phyloP scores from a whole-genome alignment of 2,113 vertebrate genomes.

The Himantopus leucocephalus region DNA sequence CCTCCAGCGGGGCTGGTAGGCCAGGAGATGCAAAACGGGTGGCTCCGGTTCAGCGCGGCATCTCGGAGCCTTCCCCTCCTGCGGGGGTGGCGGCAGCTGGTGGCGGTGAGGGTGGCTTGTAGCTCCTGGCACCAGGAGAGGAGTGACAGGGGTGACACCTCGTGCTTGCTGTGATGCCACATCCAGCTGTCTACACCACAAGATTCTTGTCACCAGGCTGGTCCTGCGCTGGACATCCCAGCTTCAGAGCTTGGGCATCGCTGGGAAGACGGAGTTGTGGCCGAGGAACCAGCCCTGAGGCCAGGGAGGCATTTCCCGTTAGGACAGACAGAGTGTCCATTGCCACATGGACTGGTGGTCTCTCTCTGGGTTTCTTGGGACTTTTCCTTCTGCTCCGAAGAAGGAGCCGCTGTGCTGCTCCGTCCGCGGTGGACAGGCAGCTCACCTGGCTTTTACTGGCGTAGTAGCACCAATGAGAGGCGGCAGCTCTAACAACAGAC shows the following conservation, averaged over 20 bases:
- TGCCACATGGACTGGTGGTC: fast-evolving
- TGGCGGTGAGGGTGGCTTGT: not conserved
- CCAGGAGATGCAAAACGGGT: not conserved
- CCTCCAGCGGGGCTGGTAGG: not conserved
- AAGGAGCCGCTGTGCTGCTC: not conserved
- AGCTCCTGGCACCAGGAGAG: not conserved
- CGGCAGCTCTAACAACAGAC: not conserved
- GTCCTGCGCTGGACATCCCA: not conserved
- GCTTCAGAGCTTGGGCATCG: not conserved
- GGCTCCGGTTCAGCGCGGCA: not conserved
- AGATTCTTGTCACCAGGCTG: not conserved
- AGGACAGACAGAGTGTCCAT: fast-evolving
- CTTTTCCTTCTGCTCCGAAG: not conserved
- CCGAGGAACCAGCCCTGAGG: not conserved
- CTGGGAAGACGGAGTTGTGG: not conserved
- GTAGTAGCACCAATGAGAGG: not conserved
- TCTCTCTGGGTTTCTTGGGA: not conserved
- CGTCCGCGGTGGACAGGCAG: not conserved
- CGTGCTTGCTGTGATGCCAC: not conserved
- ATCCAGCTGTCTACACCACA: not conserved
- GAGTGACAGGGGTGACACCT: not conserved
- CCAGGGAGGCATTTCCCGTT: fast-evolving
- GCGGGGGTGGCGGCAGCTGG: not conserved
- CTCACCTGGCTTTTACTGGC: not conserved
- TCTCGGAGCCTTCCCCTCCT: not conserved